Evolutionary conservation across 2,888 invertebrate genomes (phyloP).

Genomic region (Trachelus troglodyta): DNA sequence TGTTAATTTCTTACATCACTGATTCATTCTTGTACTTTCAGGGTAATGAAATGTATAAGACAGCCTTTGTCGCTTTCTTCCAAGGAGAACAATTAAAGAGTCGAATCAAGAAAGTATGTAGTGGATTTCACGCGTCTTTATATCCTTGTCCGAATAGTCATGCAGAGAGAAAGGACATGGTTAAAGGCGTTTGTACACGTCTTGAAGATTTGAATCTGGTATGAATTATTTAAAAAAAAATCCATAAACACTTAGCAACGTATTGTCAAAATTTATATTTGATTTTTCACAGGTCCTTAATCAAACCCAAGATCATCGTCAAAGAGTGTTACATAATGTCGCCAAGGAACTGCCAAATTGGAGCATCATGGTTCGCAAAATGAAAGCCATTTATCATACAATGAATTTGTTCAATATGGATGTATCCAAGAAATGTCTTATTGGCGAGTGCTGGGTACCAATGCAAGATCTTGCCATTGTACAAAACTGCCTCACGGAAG

Average conservation of each 20-base stretch:
- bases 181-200: constrained; percentile 88
- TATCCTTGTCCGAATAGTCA: constrained; percentile 93
- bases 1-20: constrained; percentile 15
- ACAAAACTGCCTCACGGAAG: constrained; percentile 82
- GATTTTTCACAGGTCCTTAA: constrained; percentile 75
- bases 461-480: constrained; percentile 77
- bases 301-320: constrained; percentile 89
- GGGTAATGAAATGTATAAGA: constrained; percentile 90
- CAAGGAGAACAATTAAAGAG: constrained; percentile 93
- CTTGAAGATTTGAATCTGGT: constrained; percentile 89
- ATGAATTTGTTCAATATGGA: constrained; percentile 93
- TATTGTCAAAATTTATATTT: constrained; percentile 1
- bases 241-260: constrained; percentile 66
- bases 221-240: constrained; percentile 51
- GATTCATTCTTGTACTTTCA: constrained; percentile 59
- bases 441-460: constrained; percentile 92
- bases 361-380: constrained; percentile 87
- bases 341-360: constrained; percentile 89
- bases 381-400: constrained; percentile 95
- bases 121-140: constrained; percentile 91
- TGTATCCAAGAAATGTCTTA: constrained; percentile 88
- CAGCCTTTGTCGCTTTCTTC: constrained; percentile 89
- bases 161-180: constrained; percentile 88
- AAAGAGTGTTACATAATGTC: constrained; percentile 84
- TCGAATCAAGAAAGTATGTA: constrained; percentile 92